A percentile compares a stretch with the other conserved stretches of the same genome.
phyloP scores from a whole-genome alignment of 2,797 vertebrate species.

The Oreochromis grahami region DNA sequence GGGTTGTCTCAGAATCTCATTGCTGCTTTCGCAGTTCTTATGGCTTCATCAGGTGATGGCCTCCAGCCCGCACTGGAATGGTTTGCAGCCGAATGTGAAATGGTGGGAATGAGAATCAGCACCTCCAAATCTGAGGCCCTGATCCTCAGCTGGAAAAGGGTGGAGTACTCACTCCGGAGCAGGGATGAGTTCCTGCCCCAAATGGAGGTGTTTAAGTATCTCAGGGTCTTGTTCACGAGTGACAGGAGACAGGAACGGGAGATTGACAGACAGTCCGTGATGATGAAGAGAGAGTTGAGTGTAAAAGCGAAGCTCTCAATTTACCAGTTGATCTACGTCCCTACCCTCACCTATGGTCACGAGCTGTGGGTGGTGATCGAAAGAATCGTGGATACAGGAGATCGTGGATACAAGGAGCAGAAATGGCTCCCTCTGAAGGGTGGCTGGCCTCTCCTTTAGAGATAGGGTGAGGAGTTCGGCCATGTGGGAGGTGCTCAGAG shows the following conservation, averaged over 20 bases:
- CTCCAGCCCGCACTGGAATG: neutral
- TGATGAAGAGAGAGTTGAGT: neutral
- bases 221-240: neutral
- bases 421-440: too few species aligned
- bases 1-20: neutral
- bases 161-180: neutral
- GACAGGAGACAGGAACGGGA: accelerated
- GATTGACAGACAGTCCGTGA: neutral
- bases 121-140: neutral
- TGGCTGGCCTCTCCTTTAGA: too few species aligned
- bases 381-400: too few species aligned
- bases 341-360: neutral
- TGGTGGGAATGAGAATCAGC: neutral
- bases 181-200: neutral
- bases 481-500: too few species aligned
- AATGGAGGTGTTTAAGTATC: neutral
- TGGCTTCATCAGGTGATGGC: neutral
- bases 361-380: too few species aligned
- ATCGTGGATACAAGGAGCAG: too few species aligned
- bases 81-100: neutral
- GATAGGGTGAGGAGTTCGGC: too few species aligned
- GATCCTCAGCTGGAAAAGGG: neutral
- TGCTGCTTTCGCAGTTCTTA: neutral
- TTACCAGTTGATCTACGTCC: neutral
- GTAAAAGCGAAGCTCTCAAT: neutral